A percentile compares a stretch with the other conserved stretches of the same genome.
These are phyloP conservation scores for Ameiurus melas DNA, from an alignment of 2,113 vertebrate genomes.

Conservation along the genomic window DNA sequence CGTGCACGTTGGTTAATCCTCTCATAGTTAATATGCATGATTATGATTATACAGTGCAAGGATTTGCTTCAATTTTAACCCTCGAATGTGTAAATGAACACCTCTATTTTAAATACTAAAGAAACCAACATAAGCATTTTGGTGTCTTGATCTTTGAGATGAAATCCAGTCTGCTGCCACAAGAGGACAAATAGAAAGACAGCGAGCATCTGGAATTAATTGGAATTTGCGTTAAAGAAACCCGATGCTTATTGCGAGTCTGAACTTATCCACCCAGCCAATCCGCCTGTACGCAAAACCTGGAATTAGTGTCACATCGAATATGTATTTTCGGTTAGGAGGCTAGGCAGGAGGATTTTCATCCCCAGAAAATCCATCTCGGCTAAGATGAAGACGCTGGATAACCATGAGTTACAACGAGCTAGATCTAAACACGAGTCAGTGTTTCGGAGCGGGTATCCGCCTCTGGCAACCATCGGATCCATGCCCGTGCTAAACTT, in stretches of 20 bases:
- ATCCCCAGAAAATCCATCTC: constrained; percentile 19
- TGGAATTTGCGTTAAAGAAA: constrained; percentile 46
- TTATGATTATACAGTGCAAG: background rate
- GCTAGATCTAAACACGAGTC: background rate
- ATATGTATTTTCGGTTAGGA: constrained; percentile 39
- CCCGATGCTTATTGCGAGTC: constrained; percentile 33
- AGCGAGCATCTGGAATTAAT: constrained; percentile 50
- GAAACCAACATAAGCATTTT: background rate
- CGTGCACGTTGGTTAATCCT: background rate
- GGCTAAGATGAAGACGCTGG: constrained; percentile 19
- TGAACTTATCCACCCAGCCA: constrained; percentile 32
- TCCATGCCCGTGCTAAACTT: background rate
- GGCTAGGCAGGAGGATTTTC: background rate
- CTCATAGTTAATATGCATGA: background rate
- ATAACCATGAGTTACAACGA: constrained; percentile 15
- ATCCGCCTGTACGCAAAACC: constrained; percentile 33
- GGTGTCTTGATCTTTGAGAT: background rate
- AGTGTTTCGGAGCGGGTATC: background rate
- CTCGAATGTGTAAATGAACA: background rate
- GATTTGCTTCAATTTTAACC: background rate
- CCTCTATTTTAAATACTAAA: constrained; percentile 6
- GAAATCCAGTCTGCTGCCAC: background rate
- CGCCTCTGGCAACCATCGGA: background rate
- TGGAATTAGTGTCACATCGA: constrained; percentile 49
- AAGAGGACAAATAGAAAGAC: background rate